These are phyloP conservation scores for Eristalinus aeneus DNA, from an alignment of 2,888 invertebrate species.

Conservation along the genomic window DNA sequence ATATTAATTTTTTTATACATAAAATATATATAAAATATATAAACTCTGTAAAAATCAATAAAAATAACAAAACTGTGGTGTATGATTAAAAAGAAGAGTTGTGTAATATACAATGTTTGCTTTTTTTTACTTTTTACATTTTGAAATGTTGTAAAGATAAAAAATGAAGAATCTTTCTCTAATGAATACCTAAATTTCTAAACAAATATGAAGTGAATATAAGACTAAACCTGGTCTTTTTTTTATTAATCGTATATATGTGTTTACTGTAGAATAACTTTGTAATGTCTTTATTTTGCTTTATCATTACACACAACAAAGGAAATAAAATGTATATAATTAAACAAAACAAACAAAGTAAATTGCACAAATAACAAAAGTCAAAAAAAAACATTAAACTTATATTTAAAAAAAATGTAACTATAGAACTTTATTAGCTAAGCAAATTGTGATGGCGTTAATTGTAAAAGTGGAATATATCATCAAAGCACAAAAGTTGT, in stretches of 20 bases:
- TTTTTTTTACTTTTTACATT: slow-evolving; percentile 31
- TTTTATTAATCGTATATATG: slow-evolving; percentile 17
- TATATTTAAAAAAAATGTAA: slow-evolving; percentile 47
- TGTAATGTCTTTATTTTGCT: slow-evolving; percentile 64
- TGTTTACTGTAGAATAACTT: slow-evolving; percentile 49
- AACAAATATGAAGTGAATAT: slow-evolving; percentile 58
- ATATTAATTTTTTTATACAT: slow-evolving; percentile 56
- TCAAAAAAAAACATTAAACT: slow-evolving; percentile 39
- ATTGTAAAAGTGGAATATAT: slow-evolving; percentile 58
- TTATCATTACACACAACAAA: slow-evolving; percentile 58
- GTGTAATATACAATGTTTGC: slow-evolving; percentile 63
- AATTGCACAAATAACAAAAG: slow-evolving; percentile 63
- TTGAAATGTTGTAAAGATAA: slow-evolving; percentile 45
- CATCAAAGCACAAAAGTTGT: slow-evolving; percentile 47
- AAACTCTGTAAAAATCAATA: slow-evolving; percentile 59
- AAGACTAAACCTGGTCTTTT: slow-evolving; percentile 61
- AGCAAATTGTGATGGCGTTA: slow-evolving; percentile 70
- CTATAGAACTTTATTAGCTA: slow-evolving; percentile 61
- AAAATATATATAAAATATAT: slow-evolving; percentile 56
- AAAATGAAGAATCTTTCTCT: slow-evolving; percentile 50
- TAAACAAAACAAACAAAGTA: slow-evolving; percentile 48
- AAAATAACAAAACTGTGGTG: slow-evolving; percentile 67
- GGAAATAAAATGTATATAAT: slow-evolving; percentile 20
- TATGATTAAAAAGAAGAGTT: slow-evolving; percentile 54
- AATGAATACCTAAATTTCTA: slow-evolving; percentile 51